Evolutionary conservation across 2,888 invertebrate genomes (phyloP), one percentile per base, ranked within the genome.

Genomic region (Tachina grossa): DNA sequence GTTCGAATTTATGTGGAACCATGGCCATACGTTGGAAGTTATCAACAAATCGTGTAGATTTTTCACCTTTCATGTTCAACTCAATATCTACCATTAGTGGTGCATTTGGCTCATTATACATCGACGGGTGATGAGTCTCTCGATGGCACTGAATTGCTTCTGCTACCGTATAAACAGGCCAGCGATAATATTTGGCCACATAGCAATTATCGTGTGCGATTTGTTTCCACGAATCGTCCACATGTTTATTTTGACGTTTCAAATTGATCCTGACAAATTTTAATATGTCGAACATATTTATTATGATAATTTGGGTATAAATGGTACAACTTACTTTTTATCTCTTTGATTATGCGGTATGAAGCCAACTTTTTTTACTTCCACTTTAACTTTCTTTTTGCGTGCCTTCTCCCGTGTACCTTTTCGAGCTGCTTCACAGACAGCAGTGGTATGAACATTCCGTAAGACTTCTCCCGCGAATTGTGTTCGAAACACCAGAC

Each of bases 81-180:
- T 98, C 97, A 80, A 98, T 93, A 51, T 94, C 93, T 4, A 96
- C 95, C 87, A 94, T 94, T 0, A 98, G 91, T 14, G 95, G 93
- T 0, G 97, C 95, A 91, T 96, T 94, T 0, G 97, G 96, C 51
- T 94, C 93, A 92, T 98, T 96, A 89, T 95, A 96, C 93, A 98
- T 96, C 1, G 96, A 95, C 0, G 97, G 96, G 91, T 97, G 96
- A 91, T 97, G 96, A 0, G 95, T 95, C 92, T 98, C 97, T 66
- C 96, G 94, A 89, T 97, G 96, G 81, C 95, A 95, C 85, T 94
- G 93, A 14, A 98, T 93, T 0, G 97, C 98, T 89, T 97, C 97
- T 16, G 94, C 93, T 1, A 97, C 95, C 0, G 95, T 92, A 92
- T 96, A 96, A 83, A 95, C 93, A 78, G 93, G 93, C 93, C 94